Conservation (phyloP, 2,888 invertebrate species). For the Microchrysa polita region DNA sequence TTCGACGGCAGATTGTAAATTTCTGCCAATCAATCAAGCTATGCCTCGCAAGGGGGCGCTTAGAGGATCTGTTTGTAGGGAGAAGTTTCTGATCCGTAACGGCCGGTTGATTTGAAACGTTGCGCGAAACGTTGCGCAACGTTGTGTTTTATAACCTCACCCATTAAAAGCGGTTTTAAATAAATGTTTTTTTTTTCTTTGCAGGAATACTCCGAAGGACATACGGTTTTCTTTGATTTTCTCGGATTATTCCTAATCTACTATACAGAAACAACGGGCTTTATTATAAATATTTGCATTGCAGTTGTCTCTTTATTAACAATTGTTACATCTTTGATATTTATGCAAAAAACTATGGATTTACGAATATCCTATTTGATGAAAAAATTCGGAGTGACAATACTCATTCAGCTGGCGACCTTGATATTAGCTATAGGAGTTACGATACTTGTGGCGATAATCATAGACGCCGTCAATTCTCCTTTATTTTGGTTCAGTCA, state of each 20-base stretch:
- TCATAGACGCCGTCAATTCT: constrained; percentile 63
- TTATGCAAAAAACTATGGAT: constrained; percentile 57
- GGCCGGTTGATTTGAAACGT: no score
- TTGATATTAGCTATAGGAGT: constrained; percentile 57
- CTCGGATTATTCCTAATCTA: constrained; percentile 74
- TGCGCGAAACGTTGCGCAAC: no score
- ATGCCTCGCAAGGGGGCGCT: no score
- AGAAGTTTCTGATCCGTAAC: no score
- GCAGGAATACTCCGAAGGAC: constrained; percentile 62
- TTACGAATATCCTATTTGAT: constrained; percentile 55
- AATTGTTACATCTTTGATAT: constrained; percentile 56
- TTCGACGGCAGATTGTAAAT: no score
- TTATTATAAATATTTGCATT: constrained; percentile 61
- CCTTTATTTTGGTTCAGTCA: constrained; percentile 71
- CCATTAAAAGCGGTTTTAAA: background rate
- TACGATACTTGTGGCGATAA: constrained; percentile 58
- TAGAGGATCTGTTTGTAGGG: no score
- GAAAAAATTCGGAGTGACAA: constrained; percentile 55
- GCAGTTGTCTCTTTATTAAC: constrained; percentile 62
- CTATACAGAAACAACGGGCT: constrained; percentile 68
- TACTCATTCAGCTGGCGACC: constrained; percentile 57
- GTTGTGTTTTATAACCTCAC: no score
- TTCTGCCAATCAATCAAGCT: no score
- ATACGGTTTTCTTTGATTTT: constrained; percentile 78
- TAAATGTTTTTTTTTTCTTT: constrained; percentile 12